Base-by-base conservation (phyloP, 2,797 vertebrate genomes). In the Lagocephalus sceleratus region DNA sequence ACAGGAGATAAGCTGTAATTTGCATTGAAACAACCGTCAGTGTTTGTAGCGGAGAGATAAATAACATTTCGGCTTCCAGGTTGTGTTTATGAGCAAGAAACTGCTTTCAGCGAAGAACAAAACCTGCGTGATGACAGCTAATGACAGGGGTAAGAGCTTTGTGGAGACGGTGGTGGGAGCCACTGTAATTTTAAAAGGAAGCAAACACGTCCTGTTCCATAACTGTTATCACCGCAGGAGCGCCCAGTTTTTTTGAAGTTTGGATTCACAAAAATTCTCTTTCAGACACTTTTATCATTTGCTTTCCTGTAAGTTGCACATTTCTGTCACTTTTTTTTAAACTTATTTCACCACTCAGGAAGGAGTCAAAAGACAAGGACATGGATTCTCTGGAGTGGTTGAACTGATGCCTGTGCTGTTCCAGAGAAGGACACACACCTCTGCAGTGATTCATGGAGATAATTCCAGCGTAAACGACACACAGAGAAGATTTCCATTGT, bases 181-280 rank as follows among this genome's bases (percentile, higher is more conserved):
- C 45, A 17, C 42, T 47, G 44, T 49, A 22, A 57, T 63, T 73
- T 63, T 47, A 39, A 51, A 60, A 59, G 35, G 38, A 62, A 43
- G 48, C 40, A 63, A 64, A 60, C 49, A 54, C 56, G 63, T 74
- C 45, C 50, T 60, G 45, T 58, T 64, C 47, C 17, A 44, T 57
- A 58, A 68, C 48, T 43, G 60, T 72, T 78, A 57, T 72, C 65
- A 44, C 51, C 5, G 44, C 32, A 29, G 23, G n/a, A 65, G 63
- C 68, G 53, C 45, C 16, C 21, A 54, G 52, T 12, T 46, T 41
- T 40, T 59, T 73, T 68, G 56, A 75, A 68, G 58, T 54, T 29
- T 42, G 32, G 54, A 57, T 63, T 75, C 65, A 54, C 61, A 72
- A 50, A 61, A 68, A 51, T 22, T 35, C 32, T 35, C 12, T 35